phyloP scores from a whole-genome alignment of 2,888 invertebrate species.

The Netelia virgata region DNA sequence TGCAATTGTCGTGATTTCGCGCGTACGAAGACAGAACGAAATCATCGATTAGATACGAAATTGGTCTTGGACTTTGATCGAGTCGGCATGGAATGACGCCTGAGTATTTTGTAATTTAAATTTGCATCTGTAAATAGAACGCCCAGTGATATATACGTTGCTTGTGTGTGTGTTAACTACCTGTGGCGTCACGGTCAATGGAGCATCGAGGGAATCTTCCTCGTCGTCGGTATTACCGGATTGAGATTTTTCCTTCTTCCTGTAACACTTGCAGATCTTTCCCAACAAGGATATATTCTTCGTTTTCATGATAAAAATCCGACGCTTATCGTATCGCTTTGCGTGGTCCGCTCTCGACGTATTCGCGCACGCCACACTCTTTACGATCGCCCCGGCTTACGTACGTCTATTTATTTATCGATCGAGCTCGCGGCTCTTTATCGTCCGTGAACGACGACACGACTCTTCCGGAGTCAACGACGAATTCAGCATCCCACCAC shows the following conservation, averaged over 20 bases:
- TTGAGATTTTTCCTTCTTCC: constrained; percentile 70
- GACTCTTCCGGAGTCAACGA: constrained; percentile 39
- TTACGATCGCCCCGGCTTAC: neutral
- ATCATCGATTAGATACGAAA: neutral
- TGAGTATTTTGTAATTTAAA: neutral
- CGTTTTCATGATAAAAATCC: constrained; percentile 76
- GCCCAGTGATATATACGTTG: neutral
- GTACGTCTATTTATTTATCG: neutral
- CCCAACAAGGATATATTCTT: constrained; percentile 78
- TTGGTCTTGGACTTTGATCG: neutral
- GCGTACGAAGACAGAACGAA: neutral
- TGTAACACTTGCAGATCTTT: constrained; percentile 79
- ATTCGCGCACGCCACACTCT: neutral
- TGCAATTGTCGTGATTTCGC: neutral
- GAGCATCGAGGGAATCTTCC: constrained; percentile 64
- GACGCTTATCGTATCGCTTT: neutral
- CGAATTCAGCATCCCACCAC: constrained; percentile 56
- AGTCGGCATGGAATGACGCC: neutral
- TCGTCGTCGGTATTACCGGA: constrained; percentile 56
- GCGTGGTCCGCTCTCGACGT: neutral
- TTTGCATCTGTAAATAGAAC: neutral
- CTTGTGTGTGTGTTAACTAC: constrained; percentile 61
- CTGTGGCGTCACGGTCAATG: constrained; percentile 72
- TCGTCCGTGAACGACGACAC: constrained; percentile 3
- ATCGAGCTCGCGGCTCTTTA: neutral